Evolutionary conservation across 1,140 invertebrate genomes (phyloP), one percentile per base, ranked within the genome.

Genomic region (Rhizoglyphus robini): DNA sequence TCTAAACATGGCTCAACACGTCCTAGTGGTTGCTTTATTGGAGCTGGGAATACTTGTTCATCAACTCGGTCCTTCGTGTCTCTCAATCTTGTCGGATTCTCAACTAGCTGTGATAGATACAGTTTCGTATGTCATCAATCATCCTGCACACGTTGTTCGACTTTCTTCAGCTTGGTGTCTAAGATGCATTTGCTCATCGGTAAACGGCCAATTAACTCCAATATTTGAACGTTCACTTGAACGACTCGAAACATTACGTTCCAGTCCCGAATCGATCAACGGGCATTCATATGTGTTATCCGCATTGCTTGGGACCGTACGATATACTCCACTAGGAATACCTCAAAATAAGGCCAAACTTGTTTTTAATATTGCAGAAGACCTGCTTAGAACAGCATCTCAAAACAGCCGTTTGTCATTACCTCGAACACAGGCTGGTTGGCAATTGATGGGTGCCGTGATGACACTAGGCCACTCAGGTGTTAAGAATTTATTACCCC

Each of bases 301-400:
- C 65, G 90, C 94, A 4, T 84, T 98, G 60, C 78, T 98, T 38
- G 93, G 95, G 25, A 88, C 90, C 62, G 90, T 95, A 1, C 81
- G 86, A 63, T 80, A 88, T 54, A 96, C 92, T 49, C 88, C 92
- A 3, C 79, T 98, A 4, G 95, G 96, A 27, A 88, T 98, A 60
- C 96, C 96, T 23, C 93, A 97, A 75, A 90, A 89, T 46, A 88
- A 92, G 70, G 92, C 92, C 70, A 96, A 96, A 79, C 81, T 87
- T 70, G 90, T 97, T 49, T 98, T 99, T 75, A 93, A 91, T 74
- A 88, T 93, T 38, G 95, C 93, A 27, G 96, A 99, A 80, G 95
- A 99, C 74, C 76, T 99, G 59, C 78, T 99, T 25, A 81, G 94
- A 72, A 96, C 91, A 69, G 95, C 96, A n/a, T 91, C 86, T 73